Conservation (phyloP, 2,113 vertebrate species). For the Pandion haliaetus region DNA sequence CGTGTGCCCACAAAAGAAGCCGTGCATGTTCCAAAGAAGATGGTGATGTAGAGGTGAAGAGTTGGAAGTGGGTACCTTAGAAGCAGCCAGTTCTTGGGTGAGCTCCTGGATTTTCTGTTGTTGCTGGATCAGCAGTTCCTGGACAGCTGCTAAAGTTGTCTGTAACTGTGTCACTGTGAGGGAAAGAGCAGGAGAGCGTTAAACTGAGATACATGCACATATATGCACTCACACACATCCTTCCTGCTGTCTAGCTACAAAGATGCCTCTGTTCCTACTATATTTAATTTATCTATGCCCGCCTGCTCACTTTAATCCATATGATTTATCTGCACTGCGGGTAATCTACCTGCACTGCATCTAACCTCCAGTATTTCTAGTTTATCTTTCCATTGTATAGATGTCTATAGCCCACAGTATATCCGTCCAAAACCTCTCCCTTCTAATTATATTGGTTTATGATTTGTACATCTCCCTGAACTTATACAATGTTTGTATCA, state of each 20-base stretch:
- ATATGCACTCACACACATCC: background rate
- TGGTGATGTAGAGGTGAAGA: background rate
- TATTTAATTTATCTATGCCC: constrained; percentile 49
- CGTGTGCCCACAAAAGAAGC: background rate
- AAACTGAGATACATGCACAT: background rate
- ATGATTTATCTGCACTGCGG: constrained; percentile 60
- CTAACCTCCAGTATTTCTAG: constrained; percentile 71
- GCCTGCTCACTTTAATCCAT: constrained; percentile 40
- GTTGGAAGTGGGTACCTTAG: constrained; percentile 78
- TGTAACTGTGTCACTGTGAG: constrained; percentile 90
- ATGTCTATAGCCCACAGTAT: constrained; percentile 70
- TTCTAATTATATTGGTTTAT: constrained; percentile 70
- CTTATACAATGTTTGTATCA: constrained; percentile 15
- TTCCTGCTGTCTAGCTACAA: constrained; percentile 7
- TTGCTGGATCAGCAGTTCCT: constrained; percentile 92
- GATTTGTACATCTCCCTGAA: constrained; percentile 60
- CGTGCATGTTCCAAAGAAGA: background rate
- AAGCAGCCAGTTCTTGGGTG: constrained; percentile 85
- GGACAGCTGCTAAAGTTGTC: constrained; percentile 87
- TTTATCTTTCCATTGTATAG: constrained; percentile 70
- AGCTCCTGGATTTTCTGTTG: constrained; percentile 94
- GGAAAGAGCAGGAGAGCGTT: constrained; percentile 25
- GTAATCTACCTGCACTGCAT: constrained; percentile 64
- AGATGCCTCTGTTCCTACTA: constrained; percentile 34
- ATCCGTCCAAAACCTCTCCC: constrained; percentile 74